Evolutionary conservation across 92 coral and sea anemone species (phyloP), one percentile per base, ranked within the genome.

Genomic region (Epizoanthus ramosus): DNA sequence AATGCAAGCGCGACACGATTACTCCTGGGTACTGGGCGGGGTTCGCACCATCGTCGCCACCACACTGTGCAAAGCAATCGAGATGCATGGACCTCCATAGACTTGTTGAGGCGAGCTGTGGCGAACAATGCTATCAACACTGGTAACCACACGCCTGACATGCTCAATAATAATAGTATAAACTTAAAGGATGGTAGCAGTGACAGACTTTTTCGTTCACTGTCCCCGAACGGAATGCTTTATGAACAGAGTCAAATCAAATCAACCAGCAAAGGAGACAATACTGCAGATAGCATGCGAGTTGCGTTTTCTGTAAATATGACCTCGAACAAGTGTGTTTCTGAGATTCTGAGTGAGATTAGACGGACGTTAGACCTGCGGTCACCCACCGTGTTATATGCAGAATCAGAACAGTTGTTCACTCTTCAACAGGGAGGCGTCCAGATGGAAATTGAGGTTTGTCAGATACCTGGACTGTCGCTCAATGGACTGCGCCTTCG

Each of bases 401-500:
- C 92, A 74, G 98, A 97, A 75, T 74, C 94, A 1, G 95, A 94
- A 33, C 95, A 93, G 80, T 63, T 88, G 53, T 97, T 97, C 58
- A 94, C 99, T 3, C 93, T 97, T 23, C 93, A 90, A 54, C 90
- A 97, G 63, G 99, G 95, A 41, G 92, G 88, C 45, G 99, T 97
- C 0, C 91, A 91, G 68, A 92, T 92, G 92, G 95, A 97, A 85
- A 97, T 97, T 45, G 99, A 97, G 73, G 96, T 97, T 14, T 97
- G 99, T 74, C 91, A 88, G 68, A 73, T 94, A 43, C 91, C 96
- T 4, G 92, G 86, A 60, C 90, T 80, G 14, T 81, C 83, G 15
- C 85, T 97, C 50, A 97, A 97, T 80, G 99, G 98, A 66, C 88
- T 97, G 73, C 98, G 98, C 67, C 79, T 97, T 87, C 97, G 97